Evolutionary conservation across 2,113 vertebrate genomes (phyloP), one percentile per base, ranked within the genome.

Genomic region (Lycaon pictus): DNA sequence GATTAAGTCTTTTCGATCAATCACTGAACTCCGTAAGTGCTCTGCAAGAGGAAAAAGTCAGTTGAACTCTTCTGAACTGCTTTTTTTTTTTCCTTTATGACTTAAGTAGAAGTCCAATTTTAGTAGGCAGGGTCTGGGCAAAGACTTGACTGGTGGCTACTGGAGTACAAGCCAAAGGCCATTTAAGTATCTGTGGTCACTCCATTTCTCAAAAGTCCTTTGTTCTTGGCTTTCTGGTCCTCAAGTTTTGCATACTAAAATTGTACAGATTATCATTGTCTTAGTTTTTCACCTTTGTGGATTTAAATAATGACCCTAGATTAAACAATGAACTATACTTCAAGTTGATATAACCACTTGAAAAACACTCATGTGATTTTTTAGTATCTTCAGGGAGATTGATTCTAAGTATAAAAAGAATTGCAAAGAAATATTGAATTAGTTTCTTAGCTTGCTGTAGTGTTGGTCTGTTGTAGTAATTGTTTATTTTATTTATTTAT

Each of bases 1-100:
- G 0, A 99, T 98, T 77, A 99, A 84, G 77, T 99, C 98, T 81
- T 98, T 98, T 0, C 99, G 88, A n/a, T 99, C 98, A 0, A 35
- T 98, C 51, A 99, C 94, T 0, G 98, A 98, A 11, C 96, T 98
- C 88, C 98, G 82, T 4, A 99, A 93, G 95, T 99, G 98, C 35
- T 98, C 99, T 99, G 98, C 77, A 98, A 98, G 93, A 98, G 43
- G 72, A 89, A 86, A 53, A 29, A 19, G 72, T 48, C 23, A 71
- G 48, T 1, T 43, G 82, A 72, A 32, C 43, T 94, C 62, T 27
- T 63, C 22, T 7, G 51, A 92, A 53, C 1, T 25, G 43, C 48
- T 56, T 92, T 79, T 53, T 56, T 79, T 53, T 63, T 35, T 27
- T 63, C 29, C 9, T 88, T 90, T 53, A 20, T 8, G 17, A 71